Base-by-base conservation (phyloP, 2,113 vertebrate genomes). In the Lepisosteus oculatus region DNA sequence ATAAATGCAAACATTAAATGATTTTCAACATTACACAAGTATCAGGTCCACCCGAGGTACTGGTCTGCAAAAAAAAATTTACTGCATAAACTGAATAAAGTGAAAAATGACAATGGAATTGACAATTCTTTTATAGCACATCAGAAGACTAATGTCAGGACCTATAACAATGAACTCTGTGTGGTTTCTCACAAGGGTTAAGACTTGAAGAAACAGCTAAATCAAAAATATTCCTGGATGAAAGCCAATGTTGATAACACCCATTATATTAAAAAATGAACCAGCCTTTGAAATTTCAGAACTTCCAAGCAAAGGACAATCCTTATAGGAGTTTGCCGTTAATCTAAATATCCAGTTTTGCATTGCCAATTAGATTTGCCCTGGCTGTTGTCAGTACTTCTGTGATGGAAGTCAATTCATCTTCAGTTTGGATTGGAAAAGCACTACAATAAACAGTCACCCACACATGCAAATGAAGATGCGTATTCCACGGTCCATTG, bases 391-490 rank as follows among this genome's bases (percentile, higher is more conserved):
- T 74, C 74, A 73, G 43, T 47, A 73, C 41, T 69, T 61, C 76
- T 86, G 72, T 85, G 87, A 86, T 83, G 83, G 29, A 86, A 82
- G 85, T 76, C 78, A 76, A 83, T 85, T 81, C 77, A 81, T 82
- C 85, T 82, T 85, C 45, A 29, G 17, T n/a, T 55, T 7, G 67
- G 70, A 72, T 59, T 56, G 66, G 59, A 81, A 59, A 79, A 75
- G 44, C 41, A 68, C 44, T 62, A 3, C 14, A 66, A 43, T 17
- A 17, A 17, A 17, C 41, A 43, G 4, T 51, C 47, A 51, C 47
- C 5, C 9, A 51, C 47, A 51, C 47, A 29, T 29, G 29, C 29
- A 29, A 29, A 29, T 29, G 29, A 29, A 29, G 29, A 29, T 29
- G 29, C 29, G 29, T 29, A 29, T 29, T 29, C 29, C 1, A 29